A percentile compares a stretch with the other conserved stretches of the same genome.
phyloP scores from a whole-genome alignment of 2,113 vertebrate species.

The Neogobius melanostomus region DNA sequence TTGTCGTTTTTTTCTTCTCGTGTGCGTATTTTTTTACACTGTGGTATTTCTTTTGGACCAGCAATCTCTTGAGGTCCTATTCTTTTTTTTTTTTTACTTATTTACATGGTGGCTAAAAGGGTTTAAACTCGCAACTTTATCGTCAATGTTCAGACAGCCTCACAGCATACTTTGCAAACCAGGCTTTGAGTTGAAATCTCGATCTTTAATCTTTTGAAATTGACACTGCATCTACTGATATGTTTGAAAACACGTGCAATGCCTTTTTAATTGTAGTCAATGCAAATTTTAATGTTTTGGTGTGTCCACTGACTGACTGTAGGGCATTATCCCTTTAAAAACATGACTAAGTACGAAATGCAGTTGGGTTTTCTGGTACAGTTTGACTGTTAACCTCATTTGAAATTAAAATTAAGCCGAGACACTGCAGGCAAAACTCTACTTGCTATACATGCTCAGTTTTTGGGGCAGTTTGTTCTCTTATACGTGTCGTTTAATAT shows the following conservation, averaged over 20 bases:
- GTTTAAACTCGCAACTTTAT: background rate
- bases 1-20: background rate
- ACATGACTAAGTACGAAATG: background rate
- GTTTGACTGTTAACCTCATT: conserved; percentile 3
- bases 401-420: conserved; percentile 7
- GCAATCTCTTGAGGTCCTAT: conserved; percentile 45
- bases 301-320: conserved; percentile 27
- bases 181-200: background rate
- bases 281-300: conserved; percentile 28
- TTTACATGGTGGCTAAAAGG: background rate
- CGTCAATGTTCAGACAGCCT: conserved; percentile 11
- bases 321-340: conserved; percentile 50
- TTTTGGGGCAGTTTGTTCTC: no score
- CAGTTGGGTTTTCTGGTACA: background rate
- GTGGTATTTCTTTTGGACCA: conserved; percentile 38
- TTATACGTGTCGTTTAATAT: no score
- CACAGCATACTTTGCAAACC: background rate
- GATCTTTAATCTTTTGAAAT: conserved; percentile 8
- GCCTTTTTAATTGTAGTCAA: conserved; percentile 51
- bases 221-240: background rate
- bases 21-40: conserved; percentile 35
- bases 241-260: conserved; percentile 39
- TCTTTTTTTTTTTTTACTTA: conserved; percentile 15
- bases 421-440: no score
- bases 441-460: no score